Percentiles rank a stretch among this genome's conserved stretches.
Evolutionary conservation across 1,140 invertebrate species (phyloP).

Genomic region (Caenorhabditis brenneri): DNA sequence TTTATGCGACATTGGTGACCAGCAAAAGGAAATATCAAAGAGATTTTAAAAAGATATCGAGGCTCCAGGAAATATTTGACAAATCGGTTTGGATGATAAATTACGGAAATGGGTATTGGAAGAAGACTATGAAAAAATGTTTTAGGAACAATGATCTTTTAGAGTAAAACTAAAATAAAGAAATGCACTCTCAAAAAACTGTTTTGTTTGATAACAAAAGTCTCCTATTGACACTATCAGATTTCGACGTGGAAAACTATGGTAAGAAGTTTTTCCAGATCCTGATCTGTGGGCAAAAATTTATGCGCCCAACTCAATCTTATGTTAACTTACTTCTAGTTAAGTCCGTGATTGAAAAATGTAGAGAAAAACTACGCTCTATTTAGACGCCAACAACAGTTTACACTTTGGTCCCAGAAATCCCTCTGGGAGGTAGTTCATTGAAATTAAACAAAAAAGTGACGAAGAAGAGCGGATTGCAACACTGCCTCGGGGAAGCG

Average conservation of each 20-base stretch:
- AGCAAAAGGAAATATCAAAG: not conserved
- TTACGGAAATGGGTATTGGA: not conserved
- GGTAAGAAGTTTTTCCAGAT: too few relatives aligned
- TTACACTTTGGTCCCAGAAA: conserved; percentile 4
- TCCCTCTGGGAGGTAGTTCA: not conserved
- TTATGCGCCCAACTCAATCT: not conserved
- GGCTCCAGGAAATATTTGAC: not conserved
- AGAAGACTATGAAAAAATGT: too few relatives aligned
- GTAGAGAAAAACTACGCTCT: not conserved
- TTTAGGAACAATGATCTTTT: too few relatives aligned
- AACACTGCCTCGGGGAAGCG: conserved; percentile 28
- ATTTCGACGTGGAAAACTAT: too few relatives aligned
- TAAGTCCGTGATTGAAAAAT: not conserved
- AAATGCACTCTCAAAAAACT: too few relatives aligned
- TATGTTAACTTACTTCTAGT: not conserved
- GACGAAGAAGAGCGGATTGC: not conserved
- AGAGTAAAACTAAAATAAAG: too few relatives aligned
- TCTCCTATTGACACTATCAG: too few relatives aligned
- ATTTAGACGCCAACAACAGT: not conserved
- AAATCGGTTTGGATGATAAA: conserved; percentile 3
- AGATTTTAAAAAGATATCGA: not conserved
- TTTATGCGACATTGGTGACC: conserved; percentile 34
- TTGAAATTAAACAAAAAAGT: conserved; percentile 23
- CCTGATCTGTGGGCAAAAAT: not conserved
- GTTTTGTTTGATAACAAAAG: too few relatives aligned